Percentiles rank a stretch among this genome's conserved stretches.
phyloP scores from a whole-genome alignment of 2,113 vertebrate species.

The Anguilla japonica region DNA sequence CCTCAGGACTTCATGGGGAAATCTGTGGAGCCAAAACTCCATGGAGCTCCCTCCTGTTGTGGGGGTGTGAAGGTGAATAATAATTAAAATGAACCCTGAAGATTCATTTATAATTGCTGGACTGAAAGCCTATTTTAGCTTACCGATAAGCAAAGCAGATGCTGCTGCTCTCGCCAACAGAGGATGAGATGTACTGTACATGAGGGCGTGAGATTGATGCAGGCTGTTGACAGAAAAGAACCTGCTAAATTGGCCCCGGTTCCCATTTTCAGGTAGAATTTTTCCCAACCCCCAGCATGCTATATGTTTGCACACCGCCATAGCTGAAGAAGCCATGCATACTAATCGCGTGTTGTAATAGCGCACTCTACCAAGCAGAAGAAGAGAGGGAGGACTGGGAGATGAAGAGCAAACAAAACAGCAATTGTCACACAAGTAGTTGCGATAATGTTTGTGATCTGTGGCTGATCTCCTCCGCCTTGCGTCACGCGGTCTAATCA shows the following conservation, averaged over 20 bases:
- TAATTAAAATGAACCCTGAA: background rate
- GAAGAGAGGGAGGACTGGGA: background rate
- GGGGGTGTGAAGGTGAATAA: background rate
- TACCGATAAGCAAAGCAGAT: background rate
- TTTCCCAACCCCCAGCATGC: background rate
- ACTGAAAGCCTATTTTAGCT: background rate
- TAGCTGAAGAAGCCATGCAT: constrained; percentile 2
- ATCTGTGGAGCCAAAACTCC: background rate
- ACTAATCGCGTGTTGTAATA: constrained; percentile 12
- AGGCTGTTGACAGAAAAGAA: background rate
- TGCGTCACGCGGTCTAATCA: constrained; percentile 22
- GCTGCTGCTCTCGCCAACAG: background rate
- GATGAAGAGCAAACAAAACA: constrained; percentile 19
- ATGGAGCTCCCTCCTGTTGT: background rate
- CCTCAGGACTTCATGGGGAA: constrained; percentile 5
- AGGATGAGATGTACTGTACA: background rate
- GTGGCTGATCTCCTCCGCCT: constrained; percentile 7
- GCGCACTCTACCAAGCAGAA: background rate
- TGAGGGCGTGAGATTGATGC: background rate
- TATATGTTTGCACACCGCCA: background rate
- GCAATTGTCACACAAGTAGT: constrained; percentile 16
- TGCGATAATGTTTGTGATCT: constrained; percentile 2
- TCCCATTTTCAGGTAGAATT: background rate
- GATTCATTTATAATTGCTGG: background rate
- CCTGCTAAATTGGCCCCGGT: background rate